These are phyloP conservation scores for Malurus melanocephalus DNA, from an alignment of 2,113 vertebrate species.

Conservation along the genomic window DNA sequence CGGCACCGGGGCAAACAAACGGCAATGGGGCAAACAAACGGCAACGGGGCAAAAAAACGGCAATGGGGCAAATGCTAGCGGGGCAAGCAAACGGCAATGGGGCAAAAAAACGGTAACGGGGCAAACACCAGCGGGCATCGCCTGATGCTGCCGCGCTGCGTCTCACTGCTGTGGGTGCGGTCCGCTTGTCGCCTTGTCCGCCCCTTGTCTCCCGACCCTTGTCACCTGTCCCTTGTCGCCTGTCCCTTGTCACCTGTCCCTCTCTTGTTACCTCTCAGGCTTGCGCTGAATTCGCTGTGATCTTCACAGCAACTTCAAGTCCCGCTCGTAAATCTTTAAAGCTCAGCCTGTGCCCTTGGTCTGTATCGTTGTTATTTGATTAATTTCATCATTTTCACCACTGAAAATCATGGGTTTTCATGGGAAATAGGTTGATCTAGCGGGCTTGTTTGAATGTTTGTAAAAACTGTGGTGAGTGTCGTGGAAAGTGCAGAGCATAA, in stretches of 20 bases:
- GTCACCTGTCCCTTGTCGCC: no score
- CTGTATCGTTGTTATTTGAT: not conserved
- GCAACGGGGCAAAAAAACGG: not conserved
- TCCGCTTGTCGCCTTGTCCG: not conserved
- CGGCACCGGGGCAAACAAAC: no score
- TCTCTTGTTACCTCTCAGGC: not conserved
- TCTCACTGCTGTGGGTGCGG: no score
- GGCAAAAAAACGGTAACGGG: no score
- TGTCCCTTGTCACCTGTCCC: not conserved
- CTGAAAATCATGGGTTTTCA: not conserved
- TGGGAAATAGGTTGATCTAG: not conserved
- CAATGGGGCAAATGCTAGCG: no score
- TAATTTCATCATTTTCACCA: no score
- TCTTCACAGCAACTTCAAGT: not conserved
- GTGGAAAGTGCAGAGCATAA: not conserved
- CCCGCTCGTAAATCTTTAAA: fast-evolving
- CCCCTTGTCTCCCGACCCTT: no score
- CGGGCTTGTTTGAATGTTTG: not conserved
- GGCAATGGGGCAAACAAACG: no score
- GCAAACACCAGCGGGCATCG: no score
- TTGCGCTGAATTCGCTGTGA: fast-evolving
- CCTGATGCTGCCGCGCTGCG: no score
- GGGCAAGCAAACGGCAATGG: no score
- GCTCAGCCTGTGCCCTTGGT: not conserved
- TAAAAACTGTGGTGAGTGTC: not conserved